These are phyloP conservation scores for Sinocyclocheilus rhinocerous DNA, from an alignment of 2,113 vertebrate genomes.

Conservation along the genomic window DNA sequence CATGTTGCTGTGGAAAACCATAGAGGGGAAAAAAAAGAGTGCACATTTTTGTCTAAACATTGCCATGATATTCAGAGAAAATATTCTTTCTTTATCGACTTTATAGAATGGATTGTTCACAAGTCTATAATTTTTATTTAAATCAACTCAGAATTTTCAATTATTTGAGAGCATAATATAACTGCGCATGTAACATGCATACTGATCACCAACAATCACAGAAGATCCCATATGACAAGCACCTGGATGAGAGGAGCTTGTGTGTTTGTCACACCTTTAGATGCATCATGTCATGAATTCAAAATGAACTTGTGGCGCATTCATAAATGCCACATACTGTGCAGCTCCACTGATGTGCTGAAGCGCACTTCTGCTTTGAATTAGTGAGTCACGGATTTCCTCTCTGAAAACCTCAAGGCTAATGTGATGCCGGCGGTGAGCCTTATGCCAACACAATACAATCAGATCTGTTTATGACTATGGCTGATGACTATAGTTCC, in stretches of 20 bases:
- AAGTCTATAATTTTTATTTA: not conserved
- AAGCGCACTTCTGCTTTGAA: conserved; percentile 1
- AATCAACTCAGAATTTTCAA: not conserved
- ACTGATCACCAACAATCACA: not conserved
- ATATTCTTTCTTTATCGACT: not conserved
- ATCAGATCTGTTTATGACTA: conserved; percentile 14
- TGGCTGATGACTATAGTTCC: not conserved
- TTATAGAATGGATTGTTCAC: not conserved
- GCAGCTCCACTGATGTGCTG: not conserved
- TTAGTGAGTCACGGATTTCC: conserved; percentile 33
- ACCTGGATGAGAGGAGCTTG: not conserved
- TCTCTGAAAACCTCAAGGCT: conserved; percentile 15
- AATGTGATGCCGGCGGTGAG: not conserved
- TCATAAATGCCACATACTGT: not conserved
- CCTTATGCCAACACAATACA: conserved; percentile 35
- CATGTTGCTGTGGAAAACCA: no score
- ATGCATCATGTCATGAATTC: not conserved
- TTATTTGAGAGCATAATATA: not conserved
- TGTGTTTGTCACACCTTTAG: not conserved
- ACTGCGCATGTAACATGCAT: not conserved
- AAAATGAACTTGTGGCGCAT: not conserved
- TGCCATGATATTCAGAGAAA: not conserved
- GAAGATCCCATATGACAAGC: not conserved
- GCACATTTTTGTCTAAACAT: not conserved
- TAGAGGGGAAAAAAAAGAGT: no score